Evolutionary conservation across 1,140 invertebrate species (phyloP), one percentile per base, ranked within the genome.

Genomic region (Plectus sambesii): DNA sequence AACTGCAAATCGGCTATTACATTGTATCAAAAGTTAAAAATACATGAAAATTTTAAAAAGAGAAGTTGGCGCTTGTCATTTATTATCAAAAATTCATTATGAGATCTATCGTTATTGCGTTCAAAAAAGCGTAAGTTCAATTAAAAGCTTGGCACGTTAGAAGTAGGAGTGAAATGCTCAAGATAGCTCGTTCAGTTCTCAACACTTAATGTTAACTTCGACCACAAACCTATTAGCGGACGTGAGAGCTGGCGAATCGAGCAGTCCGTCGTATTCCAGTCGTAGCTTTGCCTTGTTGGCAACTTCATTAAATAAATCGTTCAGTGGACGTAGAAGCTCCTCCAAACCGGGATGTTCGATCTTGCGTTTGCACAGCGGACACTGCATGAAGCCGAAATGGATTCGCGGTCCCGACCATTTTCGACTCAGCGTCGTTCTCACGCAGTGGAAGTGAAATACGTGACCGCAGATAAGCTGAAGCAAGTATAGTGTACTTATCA

Each of bases 401-500:
- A 98, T 97, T 48, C 92, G 75, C 3, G 89, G 89, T 8, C 92
- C 92, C 17, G 82, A 80, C 90, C 90, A 98, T 60, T 82, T 77
- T 61, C 84, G 86, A 51, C 80, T 76, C 33, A 98, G 72, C 1
- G 92, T 84, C 47, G 81, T 82, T 60, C 80, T 80, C 58, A 84
- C 85, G 71, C 92, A 98, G 59, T 90, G 85, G 35, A 82, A 76
- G 69, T 98, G 92, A 68, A 96, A 97, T 5, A 96, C 85, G 64
- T 98, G 92, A 1, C 87, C 87, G 72, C 92, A 98, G 50, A 81
- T 78, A 9, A 96, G 70, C 79, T 89, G 83, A n/a, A n/a, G n/a
- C n/a, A n/a, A n/a, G n/a, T n/a, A 76, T 38, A 76, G 76, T 17
- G 58, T 62, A 61, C 59, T 59, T 55, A 51, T 24, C 6, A 26